These are phyloP conservation scores for Xestia ashworthii DNA, from an alignment of 2,888 invertebrate genomes.

Conservation along the genomic window DNA sequence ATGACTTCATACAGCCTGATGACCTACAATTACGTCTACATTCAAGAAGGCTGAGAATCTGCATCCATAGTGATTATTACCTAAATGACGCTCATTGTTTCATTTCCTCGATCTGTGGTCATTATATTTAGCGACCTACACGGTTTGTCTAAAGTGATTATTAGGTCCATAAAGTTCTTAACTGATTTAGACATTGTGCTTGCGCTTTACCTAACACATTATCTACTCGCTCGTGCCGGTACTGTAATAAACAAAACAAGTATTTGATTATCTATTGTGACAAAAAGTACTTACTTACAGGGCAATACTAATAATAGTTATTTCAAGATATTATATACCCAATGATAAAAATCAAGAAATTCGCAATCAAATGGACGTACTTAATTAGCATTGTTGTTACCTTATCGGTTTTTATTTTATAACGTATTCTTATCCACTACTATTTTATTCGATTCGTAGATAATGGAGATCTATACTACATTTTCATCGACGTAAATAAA, in stretches of 20 bases:
- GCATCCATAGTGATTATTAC: conserved; percentile 13
- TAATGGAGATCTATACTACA: background rate
- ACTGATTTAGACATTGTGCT: background rate
- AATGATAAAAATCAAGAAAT: background rate
- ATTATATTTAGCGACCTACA: conserved; percentile 46
- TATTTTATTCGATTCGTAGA: conserved; percentile 7
- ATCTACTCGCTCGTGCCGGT: background rate
- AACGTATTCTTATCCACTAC: background rate
- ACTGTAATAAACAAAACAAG: background rate
- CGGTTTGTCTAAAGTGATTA: conserved; percentile 9
- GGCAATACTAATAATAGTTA: no score
- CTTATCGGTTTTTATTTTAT: conserved; percentile 16
- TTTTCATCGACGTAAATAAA: background rate
- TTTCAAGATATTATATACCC: background rate
- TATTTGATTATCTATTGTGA: background rate
- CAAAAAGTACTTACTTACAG: background rate
- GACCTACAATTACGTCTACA: conserved; percentile 24
- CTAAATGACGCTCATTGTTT: conserved; percentile 27
- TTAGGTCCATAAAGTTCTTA: conserved; percentile 2
- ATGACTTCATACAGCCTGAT: conserved; percentile 14
- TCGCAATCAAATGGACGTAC: background rate
- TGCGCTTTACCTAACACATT: background rate
- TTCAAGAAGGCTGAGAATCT: conserved; percentile 17
- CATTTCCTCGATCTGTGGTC: conserved; percentile 33
- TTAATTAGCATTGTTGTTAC: conserved; percentile 15